Base-by-base conservation (phyloP, 2,797 vertebrate species). In the Hirundo rustica region DNA sequence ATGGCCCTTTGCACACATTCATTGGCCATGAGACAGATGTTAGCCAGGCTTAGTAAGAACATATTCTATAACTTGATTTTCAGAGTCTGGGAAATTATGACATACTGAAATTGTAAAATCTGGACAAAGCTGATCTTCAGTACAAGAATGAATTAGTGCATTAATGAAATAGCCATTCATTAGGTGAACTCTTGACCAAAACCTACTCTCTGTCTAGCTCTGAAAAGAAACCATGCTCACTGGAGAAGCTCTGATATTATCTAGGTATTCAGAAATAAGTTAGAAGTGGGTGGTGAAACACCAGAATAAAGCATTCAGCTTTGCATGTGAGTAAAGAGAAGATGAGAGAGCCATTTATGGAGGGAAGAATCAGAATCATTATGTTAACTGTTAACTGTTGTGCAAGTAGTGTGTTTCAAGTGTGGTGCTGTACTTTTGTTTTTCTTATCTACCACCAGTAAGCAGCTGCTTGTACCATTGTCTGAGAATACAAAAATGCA, bases 171-270 rank as follows among this genome's bases (percentile, higher is more conserved):
- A 75, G 42, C 47, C 58, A 92, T 95, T 95, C 88, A 89, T 85
- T 83, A 85, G 25, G 53, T 94, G 88, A 94, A 95, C 93, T 88
- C 78, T 76, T 95, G 91, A 93, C 82, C 85, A 88, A 93, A 95
- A 66, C 26, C 20, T 92, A 65, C 32, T 81, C 89, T 91, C 87
- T 81, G 45, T 84, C 73, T 88, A 70, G 21, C 67, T 89, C 53
- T 89, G 88, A 93, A 86, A 96, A 95, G 95, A 64, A 80, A 87
- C 45, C 54, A 40, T 58, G 81, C 93, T 93, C 76, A 73, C 32
- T 84, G 61, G n/a, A 93, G 40, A 92, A 73, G 75, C 26, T 53
- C 51, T 81, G 94, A 95, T 96, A 75, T 16, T 83, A 93, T 96
- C 86, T 96, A 87, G 94, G 20, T 57, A 96, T 94, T 95, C 82